Evolutionary conservation across 2,888 invertebrate species (phyloP), one percentile per base, ranked within the genome.

Genomic region (Nasonovia ribisnigri): DNA sequence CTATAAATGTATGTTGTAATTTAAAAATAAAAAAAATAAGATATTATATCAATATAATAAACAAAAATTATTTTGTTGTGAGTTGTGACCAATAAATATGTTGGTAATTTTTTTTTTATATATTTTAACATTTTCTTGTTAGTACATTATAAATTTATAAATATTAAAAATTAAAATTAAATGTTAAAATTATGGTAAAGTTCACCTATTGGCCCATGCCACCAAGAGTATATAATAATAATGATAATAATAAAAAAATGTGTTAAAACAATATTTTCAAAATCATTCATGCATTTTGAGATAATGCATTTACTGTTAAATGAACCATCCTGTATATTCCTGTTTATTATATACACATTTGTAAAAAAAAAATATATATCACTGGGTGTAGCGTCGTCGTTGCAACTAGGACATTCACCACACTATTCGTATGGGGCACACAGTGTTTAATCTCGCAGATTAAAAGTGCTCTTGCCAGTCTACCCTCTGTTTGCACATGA

Each of bases 361-460:
- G 13, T 42, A 86, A 86, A 46, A 86, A 86, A 16, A 86, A 46
- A 86, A 42, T 24, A 42, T 24, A 24, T 86, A 16, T 26, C 84
- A 13, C 84, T 43, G 84, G n/a, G 67, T 67, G 67, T 16, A 67
- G 67, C n/a, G 16, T 67, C 36, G 36, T 20, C 77, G 8, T 77
- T 77, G 36, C 24, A 67, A 67, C 43, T 51, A 90, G 77, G 51
- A 51, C 51, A 42, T 67, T 13, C 24, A n/a, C 48, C 8, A 26
- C 77, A 26, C 36, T 88, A 88, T 77, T 42, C 48, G 29, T 51
- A 51, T 42, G 84, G 51, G 5, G 13, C 16, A 92, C 8, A 92
- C 26, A 11, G 42, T 88, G 92, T 92, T 92, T 88, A 88, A 92
- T 88, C 29, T 51, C 42, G 77, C 51, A 88, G 77, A 88, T 77